These are phyloP conservation scores for Drosophila villosipedis DNA, from an alignment of 2,888 invertebrate species.

Conservation along the genomic window DNA sequence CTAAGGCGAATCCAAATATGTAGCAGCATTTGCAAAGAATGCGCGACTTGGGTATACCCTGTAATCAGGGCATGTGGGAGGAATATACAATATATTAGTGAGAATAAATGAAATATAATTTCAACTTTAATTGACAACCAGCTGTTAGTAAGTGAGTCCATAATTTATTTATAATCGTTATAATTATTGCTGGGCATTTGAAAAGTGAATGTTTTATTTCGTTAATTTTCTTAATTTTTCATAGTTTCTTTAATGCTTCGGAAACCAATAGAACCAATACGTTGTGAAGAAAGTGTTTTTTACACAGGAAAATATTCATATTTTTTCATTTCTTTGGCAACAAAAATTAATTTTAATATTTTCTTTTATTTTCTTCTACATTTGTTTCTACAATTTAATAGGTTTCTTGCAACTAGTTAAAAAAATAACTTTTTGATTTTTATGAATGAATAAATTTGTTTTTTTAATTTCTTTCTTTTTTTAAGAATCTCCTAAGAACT, in stretches of 20 bases:
- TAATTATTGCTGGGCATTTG: neutral
- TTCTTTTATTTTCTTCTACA: neutral
- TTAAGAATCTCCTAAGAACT: neutral
- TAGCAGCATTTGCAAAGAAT: neutral
- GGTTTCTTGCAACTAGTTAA: neutral
- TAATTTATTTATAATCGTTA: neutral
- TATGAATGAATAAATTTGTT: no score
- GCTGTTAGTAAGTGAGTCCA: neutral
- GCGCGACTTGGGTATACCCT: neutral
- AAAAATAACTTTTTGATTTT: neutral
- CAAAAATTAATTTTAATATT: neutral
- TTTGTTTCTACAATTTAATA: neutral
- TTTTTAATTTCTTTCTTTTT: neutral
- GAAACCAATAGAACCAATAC: neutral
- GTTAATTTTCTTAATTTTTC: neutral
- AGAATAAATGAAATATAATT: neutral
- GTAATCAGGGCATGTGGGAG: neutral
- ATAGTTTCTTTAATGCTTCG: neutral
- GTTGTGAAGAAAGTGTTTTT: neutral
- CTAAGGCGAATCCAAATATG: constrained; percentile 6
- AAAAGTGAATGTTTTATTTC: neutral
- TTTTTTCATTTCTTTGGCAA: neutral
- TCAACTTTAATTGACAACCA: neutral
- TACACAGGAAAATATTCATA: neutral
- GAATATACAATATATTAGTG: neutral